These are phyloP conservation scores for Danio aesculapii DNA, from an alignment of 2,797 vertebrate species.

Conservation along the genomic window DNA sequence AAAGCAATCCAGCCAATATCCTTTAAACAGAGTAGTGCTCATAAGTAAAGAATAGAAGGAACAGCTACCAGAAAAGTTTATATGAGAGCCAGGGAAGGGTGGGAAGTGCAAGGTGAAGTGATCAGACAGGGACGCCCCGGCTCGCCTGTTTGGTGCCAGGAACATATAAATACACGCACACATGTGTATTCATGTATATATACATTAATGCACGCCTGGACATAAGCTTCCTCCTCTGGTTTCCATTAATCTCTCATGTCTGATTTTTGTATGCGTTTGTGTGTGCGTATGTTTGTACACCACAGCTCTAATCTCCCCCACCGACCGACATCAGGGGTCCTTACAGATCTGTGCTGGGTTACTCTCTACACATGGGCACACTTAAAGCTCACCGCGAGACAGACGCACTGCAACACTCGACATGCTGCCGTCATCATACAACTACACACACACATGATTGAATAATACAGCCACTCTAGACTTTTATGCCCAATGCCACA, in stretches of 20 bases:
- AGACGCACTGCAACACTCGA: conserved; percentile 47
- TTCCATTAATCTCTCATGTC: conserved; percentile 60
- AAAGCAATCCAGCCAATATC: not conserved
- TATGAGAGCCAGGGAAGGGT: conserved; percentile 5
- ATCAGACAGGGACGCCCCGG: not conserved
- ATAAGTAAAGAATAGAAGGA: not conserved
- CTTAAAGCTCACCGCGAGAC: conserved; percentile 72
- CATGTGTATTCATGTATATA: conserved; percentile 36
- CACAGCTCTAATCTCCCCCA: conserved; percentile 36
- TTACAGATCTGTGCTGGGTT: conserved; percentile 31
- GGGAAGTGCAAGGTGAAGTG: conserved; percentile 37
- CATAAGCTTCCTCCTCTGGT: conserved; percentile 45
- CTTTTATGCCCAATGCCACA: conserved; percentile 7
- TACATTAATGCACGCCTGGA: conserved; percentile 22
- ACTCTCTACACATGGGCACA: conserved; percentile 70
- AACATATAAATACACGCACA: conserved; percentile 1
- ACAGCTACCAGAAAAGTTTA: conserved; percentile 34
- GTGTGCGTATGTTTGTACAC: conserved; percentile 34
- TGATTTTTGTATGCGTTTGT: conserved; percentile 63
- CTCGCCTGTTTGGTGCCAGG: conserved; percentile 28
- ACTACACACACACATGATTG: conserved; percentile 39
- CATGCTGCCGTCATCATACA: conserved; percentile 42
- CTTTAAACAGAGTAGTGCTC: not conserved
- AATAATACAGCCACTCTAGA: conserved; percentile 32
- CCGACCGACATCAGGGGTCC: conserved; percentile 20